Evolutionary conservation across 2,797 vertebrate genomes (phyloP).

Genomic region (Sandelia bainsii): DNA sequence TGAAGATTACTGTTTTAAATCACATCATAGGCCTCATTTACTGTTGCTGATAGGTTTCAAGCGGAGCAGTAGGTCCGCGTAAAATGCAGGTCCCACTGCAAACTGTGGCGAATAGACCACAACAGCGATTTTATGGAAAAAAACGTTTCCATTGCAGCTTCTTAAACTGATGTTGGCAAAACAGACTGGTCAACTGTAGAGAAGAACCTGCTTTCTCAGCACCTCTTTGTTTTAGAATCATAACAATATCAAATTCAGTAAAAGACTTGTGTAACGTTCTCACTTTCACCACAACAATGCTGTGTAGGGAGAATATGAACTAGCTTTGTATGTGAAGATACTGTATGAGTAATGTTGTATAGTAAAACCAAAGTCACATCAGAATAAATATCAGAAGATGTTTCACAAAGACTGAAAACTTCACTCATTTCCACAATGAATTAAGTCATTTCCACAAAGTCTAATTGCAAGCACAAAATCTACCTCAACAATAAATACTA

Average conservation of each 20-base stretch:
- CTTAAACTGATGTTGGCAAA: conserved; percentile 64
- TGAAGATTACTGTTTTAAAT: conserved; percentile 35
- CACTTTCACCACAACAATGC: conserved; percentile 34
- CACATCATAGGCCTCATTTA: conserved; percentile 20
- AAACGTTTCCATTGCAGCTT: conserved; percentile 29
- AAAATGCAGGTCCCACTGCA: conserved; percentile 35
- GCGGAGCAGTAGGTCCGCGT: conserved; percentile 10
- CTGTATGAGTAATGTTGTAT: conserved; percentile 9
- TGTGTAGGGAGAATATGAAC: conserved; percentile 17
- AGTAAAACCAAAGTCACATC: background rate
- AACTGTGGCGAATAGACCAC: conserved; percentile 32
- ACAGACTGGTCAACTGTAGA: conserved; percentile 52
- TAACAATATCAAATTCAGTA: conserved; percentile 51
- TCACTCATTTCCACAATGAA: background rate
- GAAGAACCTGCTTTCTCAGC: conserved; percentile 37
- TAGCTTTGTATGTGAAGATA: conserved; percentile 7
- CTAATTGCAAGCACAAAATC: background rate
- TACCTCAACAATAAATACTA: background rate
- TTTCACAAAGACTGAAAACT: background rate
- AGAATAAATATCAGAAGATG: background rate
- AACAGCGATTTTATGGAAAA: conserved; percentile 49
- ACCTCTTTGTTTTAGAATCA: conserved; percentile 34
- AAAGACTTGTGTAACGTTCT: conserved; percentile 47
- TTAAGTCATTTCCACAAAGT: conserved; percentile 4
- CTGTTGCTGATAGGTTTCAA: conserved; percentile 25